Evolutionary conservation across 2,888 invertebrate genomes (phyloP).

Genomic region (Baccha elongata): DNA sequence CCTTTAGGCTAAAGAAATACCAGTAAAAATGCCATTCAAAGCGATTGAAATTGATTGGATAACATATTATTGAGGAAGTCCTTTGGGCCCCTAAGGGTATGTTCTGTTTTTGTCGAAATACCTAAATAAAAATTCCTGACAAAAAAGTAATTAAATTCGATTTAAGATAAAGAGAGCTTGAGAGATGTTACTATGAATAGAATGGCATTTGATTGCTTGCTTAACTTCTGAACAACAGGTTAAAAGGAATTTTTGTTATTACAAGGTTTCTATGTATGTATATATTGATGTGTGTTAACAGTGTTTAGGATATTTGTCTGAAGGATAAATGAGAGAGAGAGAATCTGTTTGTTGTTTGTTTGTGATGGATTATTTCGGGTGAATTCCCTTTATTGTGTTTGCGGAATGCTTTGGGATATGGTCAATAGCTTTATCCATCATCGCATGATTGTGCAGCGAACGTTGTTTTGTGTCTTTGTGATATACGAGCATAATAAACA

Average conservation of each 20-base stretch:
- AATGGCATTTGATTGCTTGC: constrained; percentile 55
- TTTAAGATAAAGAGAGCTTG: constrained; percentile 66
- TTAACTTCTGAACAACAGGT: constrained; percentile 63
- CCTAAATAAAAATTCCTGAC: constrained; percentile 58
- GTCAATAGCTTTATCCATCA: constrained; percentile 16
- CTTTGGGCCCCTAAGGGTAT: constrained; percentile 7
- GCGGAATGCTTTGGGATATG: constrained; percentile 58
- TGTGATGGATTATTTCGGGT: constrained; percentile 55
- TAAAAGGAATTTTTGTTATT: constrained; percentile 64
- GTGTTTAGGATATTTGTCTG: constrained; percentile 18
- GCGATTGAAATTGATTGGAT: constrained; percentile 68
- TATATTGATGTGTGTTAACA: neutral
- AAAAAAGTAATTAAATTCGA: constrained; percentile 71
- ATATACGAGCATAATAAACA: constrained; percentile 26
- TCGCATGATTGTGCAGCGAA: constrained; percentile 19
- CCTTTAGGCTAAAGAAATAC: constrained; percentile 47
- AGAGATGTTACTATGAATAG: constrained; percentile 41
- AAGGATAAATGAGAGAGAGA: constrained; percentile 1
- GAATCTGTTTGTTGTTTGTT: constrained; percentile 30
- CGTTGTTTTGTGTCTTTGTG: constrained; percentile 17
- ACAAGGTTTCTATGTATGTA: constrained; percentile 3
- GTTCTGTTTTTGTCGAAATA: constrained; percentile 20
- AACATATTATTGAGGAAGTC: constrained; percentile 43
- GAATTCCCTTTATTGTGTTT: constrained; percentile 55
- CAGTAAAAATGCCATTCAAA: constrained; percentile 63